A percentile compares a stretch with the other conserved stretches of the same genome.
Evolutionary conservation across 2,888 invertebrate species (phyloP).

Genomic region (Raillietiella orientalis): DNA sequence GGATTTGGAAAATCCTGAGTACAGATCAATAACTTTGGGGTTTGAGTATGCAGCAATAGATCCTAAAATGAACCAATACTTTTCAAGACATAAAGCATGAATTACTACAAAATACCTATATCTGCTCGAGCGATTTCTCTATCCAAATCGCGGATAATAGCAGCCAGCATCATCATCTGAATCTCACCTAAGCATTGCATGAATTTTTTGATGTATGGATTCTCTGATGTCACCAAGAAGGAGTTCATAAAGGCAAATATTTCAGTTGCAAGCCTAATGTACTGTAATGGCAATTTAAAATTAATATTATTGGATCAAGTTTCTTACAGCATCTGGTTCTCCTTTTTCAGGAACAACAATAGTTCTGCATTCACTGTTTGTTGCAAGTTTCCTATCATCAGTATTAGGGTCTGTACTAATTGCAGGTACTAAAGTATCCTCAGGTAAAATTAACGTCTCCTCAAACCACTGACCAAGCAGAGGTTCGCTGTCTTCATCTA

Average conservation of each 20-base stretch:
- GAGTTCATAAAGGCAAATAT: slow-evolving; percentile 49
- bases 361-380: too few relatives aligned
- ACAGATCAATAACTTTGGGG: slow-evolving; percentile 28
- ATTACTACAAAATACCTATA: slow-evolving; percentile 16
- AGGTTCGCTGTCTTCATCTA: slow-evolving; percentile 26
- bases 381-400: too few relatives aligned
- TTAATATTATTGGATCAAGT: neutral
- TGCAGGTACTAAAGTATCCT: too few relatives aligned
- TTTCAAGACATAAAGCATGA: neutral
- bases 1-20: slow-evolving; percentile 38
- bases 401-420: too few relatives aligned
- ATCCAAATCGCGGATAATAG: slow-evolving; percentile 52
- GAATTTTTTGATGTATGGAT: slow-evolving; percentile 21
- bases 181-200: slow-evolving; percentile 47
- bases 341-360: slow-evolving; percentile 17
- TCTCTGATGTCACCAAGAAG: neutral
- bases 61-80: slow-evolving; percentile 16
- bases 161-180: slow-evolving; percentile 57
- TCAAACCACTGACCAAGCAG: slow-evolving; percentile 78
- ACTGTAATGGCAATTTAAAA: slow-evolving; percentile 18
- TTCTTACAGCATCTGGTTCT: slow-evolving; percentile 31
- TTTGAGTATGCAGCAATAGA: slow-evolving; percentile 42
- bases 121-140: slow-evolving; percentile 56
- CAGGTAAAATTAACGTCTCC: slow-evolving; percentile 50
- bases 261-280: slow-evolving; percentile 50